Base-by-base conservation (phyloP, 2,797 vertebrate species). In the Coranthus polyacanthus region DNA sequence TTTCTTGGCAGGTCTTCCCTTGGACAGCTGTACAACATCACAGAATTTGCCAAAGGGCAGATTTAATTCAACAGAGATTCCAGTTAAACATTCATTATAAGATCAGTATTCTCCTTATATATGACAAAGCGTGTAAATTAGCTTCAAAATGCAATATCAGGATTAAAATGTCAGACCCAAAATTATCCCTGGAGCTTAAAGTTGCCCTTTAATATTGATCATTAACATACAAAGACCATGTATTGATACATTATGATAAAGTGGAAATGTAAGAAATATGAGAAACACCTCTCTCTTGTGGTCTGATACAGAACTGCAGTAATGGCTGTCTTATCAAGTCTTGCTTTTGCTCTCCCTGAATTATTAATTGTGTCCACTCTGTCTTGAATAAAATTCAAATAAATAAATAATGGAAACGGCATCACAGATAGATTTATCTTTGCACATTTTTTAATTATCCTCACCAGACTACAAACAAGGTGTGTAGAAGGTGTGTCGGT, bases 211-310 rank as follows among this genome's bases (percentile, higher is more conserved):
- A 15, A 9, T 38, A n/a, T 18, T 51, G 2, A 60, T 51, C 32
- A 45, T 34, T 22, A 16, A n/a, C 55, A 29, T 21, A 11, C 16
- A 43, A 49, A 34, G 36, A 39, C 21, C 5, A 41, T 50, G 13
- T 12, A 11, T 24, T 12, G 26, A 11, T 39, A 13, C 11, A 65
- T 41, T 8, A 12, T 38, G 44, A 24, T 56, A 12, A 24, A n/a
- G 34, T 47, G 51, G 17, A 17, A 12, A 22, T 9, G 45, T 0
- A 2, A 34, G 46, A 56, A 45, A 20, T 1, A 44, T 0, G 11
- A 44, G 65, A 85, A 90, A 86, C 80, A 77, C 32, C 67, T 11
- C 82, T 1, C 68, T 38, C 87, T 54, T 34, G 79, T 88, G 88
- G 85, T 21, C 13, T 1, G 3, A 1, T 0, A 11, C 18, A 59